Conservation (phyloP, 1,140 invertebrate species). For the Pristionchus pacificus region DNA sequence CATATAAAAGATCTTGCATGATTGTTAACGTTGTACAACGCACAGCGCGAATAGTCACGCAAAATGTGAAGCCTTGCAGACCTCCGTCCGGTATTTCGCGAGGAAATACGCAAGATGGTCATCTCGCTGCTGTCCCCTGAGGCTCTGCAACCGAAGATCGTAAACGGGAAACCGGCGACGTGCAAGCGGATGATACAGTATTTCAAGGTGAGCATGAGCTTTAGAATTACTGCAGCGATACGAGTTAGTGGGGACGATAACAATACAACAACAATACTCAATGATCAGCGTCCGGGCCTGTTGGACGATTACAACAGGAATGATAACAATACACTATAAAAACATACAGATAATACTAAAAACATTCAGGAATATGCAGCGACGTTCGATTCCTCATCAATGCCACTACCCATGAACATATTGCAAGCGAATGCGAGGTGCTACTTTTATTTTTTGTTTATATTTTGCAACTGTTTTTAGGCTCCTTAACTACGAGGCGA, state of each 20-base stretch:
- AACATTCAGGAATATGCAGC: slow-evolving; percentile 39
- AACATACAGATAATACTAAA: too few species aligned
- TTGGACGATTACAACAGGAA: too few species aligned
- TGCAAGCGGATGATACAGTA: slow-evolving; percentile 54
- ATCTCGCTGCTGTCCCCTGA: slow-evolving; percentile 42
- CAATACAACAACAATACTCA: too few species aligned
- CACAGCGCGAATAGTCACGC: too few species aligned
- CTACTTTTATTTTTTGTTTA: too few species aligned
- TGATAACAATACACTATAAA: too few species aligned
- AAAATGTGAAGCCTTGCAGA: slow-evolving; percentile 46
- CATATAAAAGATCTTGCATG: too few species aligned
- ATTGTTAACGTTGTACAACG: too few species aligned
- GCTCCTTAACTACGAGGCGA: slow-evolving; percentile 39
- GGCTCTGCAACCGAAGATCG: slow-evolving; percentile 44
- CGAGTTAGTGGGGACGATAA: too few species aligned
- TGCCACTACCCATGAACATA: slow-evolving; percentile 45
- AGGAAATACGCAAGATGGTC: slow-evolving; percentile 51
- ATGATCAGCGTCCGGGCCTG: too few species aligned
- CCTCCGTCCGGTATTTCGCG: slow-evolving; percentile 51
- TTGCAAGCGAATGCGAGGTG: slow-evolving; percentile 23
- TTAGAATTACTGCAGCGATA: too few species aligned
- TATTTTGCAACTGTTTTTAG: slow-evolving; percentile 33
- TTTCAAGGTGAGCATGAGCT: slow-evolving; percentile 42
- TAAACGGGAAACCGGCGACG: slow-evolving; percentile 53
- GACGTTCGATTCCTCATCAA: slow-evolving; percentile 41